These are phyloP conservation scores for Macrobrachium nipponense DNA, from an alignment of 1,140 invertebrate genomes.

Conservation along the genomic window DNA sequence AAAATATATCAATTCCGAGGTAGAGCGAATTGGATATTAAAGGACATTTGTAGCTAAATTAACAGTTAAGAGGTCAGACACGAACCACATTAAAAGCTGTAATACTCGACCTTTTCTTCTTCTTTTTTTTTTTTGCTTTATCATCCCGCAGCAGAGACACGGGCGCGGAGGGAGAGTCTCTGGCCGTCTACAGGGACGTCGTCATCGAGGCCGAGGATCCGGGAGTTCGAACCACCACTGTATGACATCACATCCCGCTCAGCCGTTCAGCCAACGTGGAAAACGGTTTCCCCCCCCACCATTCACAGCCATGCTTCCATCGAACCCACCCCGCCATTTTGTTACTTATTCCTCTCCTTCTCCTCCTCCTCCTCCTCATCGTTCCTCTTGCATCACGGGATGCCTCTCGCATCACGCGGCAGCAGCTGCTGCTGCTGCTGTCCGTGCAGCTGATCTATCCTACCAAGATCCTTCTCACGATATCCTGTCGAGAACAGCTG, in stretches of 20 bases:
- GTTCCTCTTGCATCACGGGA: not conserved
- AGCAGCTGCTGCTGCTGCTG: not conserved
- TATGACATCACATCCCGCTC: constrained; percentile 18
- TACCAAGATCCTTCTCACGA: not conserved
- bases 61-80: too few species aligned
- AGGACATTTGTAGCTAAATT: too few species aligned
- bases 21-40: too few species aligned
- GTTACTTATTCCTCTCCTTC: not conserved
- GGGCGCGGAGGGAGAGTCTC: not conserved
- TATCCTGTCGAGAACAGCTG: not conserved
- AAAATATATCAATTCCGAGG: too few species aligned
- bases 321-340: not conserved
- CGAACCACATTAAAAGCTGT: not conserved
- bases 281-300: not conserved
- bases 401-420: not conserved
- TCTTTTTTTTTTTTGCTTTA: not conserved
- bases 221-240: constrained; percentile 7
- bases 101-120: not conserved
- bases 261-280: not conserved
- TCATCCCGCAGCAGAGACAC: not conserved
- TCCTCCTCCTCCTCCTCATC: not conserved
- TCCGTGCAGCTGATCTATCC: not conserved
- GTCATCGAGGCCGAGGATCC: too few species aligned
- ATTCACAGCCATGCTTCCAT: not conserved
- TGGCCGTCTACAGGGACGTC: not conserved